Percentiles rank a stretch among this genome's conserved stretches.
These are phyloP conservation scores for Calephelis nemesis DNA, from an alignment of 1,140 invertebrate genomes.

Conservation along the genomic window DNA sequence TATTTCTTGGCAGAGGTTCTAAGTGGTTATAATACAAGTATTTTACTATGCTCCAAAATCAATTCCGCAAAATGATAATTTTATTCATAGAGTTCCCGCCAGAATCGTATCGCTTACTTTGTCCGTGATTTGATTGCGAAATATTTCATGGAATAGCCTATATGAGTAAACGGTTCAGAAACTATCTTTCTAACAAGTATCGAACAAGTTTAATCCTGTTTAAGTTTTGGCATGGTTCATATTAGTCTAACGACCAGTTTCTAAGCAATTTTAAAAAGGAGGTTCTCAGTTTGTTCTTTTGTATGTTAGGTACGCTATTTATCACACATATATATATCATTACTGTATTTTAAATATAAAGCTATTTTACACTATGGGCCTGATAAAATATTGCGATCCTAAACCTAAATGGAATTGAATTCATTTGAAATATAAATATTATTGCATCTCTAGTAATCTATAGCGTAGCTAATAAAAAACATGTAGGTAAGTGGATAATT, in stretches of 20 bases:
- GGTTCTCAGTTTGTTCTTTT: no score
- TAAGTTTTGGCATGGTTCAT: constrained; percentile 1
- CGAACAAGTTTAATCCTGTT: constrained; percentile 9
- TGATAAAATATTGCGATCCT: no score
- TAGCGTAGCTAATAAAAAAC: no score
- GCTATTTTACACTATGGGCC: no score
- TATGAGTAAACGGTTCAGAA: constrained; percentile 18
- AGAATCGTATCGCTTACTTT: constrained; percentile 76
- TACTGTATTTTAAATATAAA: no score
- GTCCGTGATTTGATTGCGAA: constrained; percentile 71
- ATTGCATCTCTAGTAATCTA: no score
- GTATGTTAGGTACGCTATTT: no score
- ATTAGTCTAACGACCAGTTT: background rate
- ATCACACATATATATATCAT: no score
- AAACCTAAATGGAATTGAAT: no score
- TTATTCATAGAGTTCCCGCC: constrained; percentile 77
- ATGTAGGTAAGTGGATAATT: no score
- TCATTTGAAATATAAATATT: no score
- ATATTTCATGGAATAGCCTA: constrained; percentile 66
- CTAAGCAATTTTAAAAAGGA: no score
- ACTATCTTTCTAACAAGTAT: constrained; percentile 18
- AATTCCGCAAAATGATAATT: constrained; percentile 78
- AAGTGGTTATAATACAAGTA: constrained; percentile 62
- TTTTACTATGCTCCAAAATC: constrained; percentile 73
- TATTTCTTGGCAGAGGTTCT: constrained; percentile 34